Base-by-base conservation (phyloP, 1,140 invertebrate genomes). In the Drosophila subpulchrella region DNA sequence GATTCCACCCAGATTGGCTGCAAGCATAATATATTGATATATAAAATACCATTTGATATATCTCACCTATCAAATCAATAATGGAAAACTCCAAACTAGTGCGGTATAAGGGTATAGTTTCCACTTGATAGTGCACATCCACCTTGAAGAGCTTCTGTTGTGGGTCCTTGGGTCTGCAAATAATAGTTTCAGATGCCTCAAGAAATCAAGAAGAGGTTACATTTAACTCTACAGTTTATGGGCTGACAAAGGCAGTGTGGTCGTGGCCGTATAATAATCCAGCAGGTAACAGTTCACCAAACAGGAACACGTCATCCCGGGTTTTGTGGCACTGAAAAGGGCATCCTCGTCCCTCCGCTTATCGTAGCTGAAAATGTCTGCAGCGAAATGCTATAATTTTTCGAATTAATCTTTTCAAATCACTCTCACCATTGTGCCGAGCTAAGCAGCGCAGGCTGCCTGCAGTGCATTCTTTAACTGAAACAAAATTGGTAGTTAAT, bases 1-100 rank as follows among this genome's bases (percentile, higher is more conserved):
- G 20, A 93, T 90, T 24, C 92, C 92, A 8, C 92, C 92, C 48
- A 93, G 76, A 54, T 91, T 91, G 4, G 89, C 89, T 91, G 39
- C 0, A 17, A 54, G n/a, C 2, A 42, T 34, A 20, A 24, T 11
- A 13, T 3, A 32, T 50, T 46, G 6, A 3, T 30, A 3, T 10
- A 15, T 8, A 13, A 4, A 8, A 0, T 6, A 12, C 27, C 0
- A 11, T 30, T 8, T 11, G 1, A 17, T 2, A 6, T 4, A 1
- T 0, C 39, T 17, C 47, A 90, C 89, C 89, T 46, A 91, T 89
- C 20, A 91, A 65, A 53, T 91, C 89, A 4, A 91, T 85, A 27
- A 62, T 76, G 55, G 75, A 78, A 13, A 91, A 91, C 42, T 91
- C 89, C 17, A 91, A 55, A 32, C 81, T 89, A 1, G 89, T 89